A percentile compares a stretch with the other conserved stretches of the same genome.
phyloP scores from a whole-genome alignment of 2,888 invertebrate species.

The Zygaena filipendulae region DNA sequence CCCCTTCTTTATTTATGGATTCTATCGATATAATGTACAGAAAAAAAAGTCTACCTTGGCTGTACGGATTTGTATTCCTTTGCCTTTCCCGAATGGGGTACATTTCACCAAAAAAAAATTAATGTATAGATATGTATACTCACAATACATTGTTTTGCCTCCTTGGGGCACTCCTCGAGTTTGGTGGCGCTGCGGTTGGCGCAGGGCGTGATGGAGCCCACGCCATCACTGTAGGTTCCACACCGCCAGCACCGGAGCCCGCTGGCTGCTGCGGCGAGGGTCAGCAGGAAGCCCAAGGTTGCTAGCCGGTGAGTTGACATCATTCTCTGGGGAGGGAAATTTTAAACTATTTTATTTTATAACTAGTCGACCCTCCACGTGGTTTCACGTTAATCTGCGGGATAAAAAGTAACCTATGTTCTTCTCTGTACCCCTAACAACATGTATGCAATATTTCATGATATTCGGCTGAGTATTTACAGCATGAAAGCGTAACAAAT shows the following conservation, averaged over 20 bases:
- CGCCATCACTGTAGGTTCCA: conserved; percentile 87
- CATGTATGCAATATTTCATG: no score
- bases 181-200: conserved; percentile 79
- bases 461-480: no score
- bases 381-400: no score
- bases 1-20: no score
- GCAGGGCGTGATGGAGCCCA: conserved; percentile 87
- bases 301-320: conserved; percentile 24
- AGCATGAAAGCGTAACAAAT: no score
- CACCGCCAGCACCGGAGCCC: conserved; percentile 79
- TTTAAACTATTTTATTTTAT: no score
- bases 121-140: conserved; percentile 58
- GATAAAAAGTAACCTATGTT: no score
- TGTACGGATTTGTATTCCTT: no score
- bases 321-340: conserved; percentile 33
- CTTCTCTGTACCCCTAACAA: no score
- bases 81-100: conserved; percentile 7
- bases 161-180: conserved; percentile 75
- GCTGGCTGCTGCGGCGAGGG: conserved; percentile 25
- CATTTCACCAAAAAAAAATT: not conserved
- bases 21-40: no score
- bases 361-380: no score
- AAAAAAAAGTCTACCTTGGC: no score
- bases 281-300: conserved; percentile 25
- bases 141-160: conserved; percentile 78